Evolutionary conservation across 2,888 invertebrate genomes (phyloP).

Genomic region (Agonopterix alstromeriana): DNA sequence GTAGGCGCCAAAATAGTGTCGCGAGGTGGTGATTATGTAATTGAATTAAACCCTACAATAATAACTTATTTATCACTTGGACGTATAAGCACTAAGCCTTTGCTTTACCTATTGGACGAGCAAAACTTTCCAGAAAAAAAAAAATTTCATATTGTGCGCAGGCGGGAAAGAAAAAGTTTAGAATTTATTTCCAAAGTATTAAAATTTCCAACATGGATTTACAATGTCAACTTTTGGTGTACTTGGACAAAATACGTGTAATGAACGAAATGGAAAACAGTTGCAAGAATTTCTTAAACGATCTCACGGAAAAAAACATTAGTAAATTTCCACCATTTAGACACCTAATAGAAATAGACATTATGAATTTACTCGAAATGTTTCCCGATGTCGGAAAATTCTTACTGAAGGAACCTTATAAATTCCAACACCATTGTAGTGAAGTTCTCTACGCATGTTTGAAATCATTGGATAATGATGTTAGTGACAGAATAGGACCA

Average conservation of each 20-base stretch:
- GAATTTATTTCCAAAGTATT: no score
- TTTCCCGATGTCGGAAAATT: conserved; percentile 39
- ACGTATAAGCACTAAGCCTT: no score
- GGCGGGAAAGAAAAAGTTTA: no score
- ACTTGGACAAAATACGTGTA: conserved; percentile 47
- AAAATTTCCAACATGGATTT: conserved; percentile 32
- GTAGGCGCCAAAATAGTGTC: conserved; percentile 20
- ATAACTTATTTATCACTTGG: conserved; percentile 1
- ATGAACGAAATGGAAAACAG: conserved; percentile 38
- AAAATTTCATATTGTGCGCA: no score
- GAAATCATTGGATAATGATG: conserved; percentile 27
- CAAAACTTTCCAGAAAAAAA: no score
- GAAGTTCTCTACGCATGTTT: conserved; percentile 52
- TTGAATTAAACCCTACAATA: conserved; percentile 2
- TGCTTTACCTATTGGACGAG: no score
- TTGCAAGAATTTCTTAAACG: conserved; percentile 37
- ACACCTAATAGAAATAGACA: conserved; percentile 45
- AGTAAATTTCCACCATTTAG: conserved; percentile 54
- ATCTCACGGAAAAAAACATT: conserved; percentile 32
- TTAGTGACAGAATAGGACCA: conserved; percentile 24
- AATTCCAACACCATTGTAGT: conserved; percentile 40
- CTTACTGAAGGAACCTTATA: conserved; percentile 49
- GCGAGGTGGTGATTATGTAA: conserved; percentile 20
- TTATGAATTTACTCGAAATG: conserved; percentile 46
- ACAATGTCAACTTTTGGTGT: conserved; percentile 46